Evolutionary conservation across 2,797 vertebrate genomes (phyloP).

Genomic region (Sebastolobus altivelis): DNA sequence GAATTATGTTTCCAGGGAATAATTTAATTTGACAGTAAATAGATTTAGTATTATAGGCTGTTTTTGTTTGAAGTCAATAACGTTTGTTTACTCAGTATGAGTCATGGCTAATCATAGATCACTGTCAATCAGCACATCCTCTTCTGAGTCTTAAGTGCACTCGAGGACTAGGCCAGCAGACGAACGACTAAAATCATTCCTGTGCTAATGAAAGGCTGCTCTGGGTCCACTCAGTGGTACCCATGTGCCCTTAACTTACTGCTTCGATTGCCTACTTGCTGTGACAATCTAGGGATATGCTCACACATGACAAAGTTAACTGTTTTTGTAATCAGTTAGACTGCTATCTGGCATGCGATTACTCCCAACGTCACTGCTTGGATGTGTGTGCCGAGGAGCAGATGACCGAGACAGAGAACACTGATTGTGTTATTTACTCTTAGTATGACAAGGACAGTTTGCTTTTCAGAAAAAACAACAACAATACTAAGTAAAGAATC

Average conservation of each 20-base stretch:
- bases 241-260: not conserved
- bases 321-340: not conserved
- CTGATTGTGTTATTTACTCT: not conserved
- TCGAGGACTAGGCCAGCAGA: not conserved
- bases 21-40: slow-evolving; percentile 20
- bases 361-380: not conserved
- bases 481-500: not conserved
- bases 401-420: not conserved
- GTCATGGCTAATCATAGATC: slow-evolving; percentile 31
- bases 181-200: slow-evolving; percentile 29
- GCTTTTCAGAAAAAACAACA: not conserved
- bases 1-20: slow-evolving; percentile 3
- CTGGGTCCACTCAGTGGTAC: not conserved
- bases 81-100: slow-evolving; percentile 25
- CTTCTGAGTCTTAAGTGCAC: not conserved
- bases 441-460: not conserved
- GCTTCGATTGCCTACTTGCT: slow-evolving; percentile 2
- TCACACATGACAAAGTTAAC: not conserved
- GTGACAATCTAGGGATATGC: slow-evolving; percentile 23
- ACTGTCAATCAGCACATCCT: slow-evolving; percentile 1
- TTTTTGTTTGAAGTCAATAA: slow-evolving; percentile 13
- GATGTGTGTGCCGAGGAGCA: not conserved
- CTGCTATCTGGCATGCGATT: not conserved
- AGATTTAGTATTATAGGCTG: not conserved
- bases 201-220: slow-evolving; percentile 16